Percentiles rank a stretch among this genome's conserved stretches.
Conservation (phyloP, 2,113 vertebrate genomes). For the Verasper variegatus region DNA sequence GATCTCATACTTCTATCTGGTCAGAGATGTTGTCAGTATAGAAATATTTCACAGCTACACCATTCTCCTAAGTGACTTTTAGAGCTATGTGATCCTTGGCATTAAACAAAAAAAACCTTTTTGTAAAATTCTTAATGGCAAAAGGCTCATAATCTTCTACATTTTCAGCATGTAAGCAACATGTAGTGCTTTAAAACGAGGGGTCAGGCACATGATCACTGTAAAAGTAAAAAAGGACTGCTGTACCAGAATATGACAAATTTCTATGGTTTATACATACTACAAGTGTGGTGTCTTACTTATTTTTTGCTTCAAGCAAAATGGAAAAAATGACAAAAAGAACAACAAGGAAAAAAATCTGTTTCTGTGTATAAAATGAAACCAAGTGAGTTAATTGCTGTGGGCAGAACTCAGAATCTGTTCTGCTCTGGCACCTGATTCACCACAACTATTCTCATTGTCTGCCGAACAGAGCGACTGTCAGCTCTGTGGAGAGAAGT, state of each 20-base stretch:
- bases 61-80: slow-evolving; percentile 96
- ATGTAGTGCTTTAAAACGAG: slow-evolving; percentile 78
- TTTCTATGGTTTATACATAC: slow-evolving; percentile 87
- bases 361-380: slow-evolving; percentile 74
- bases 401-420: slow-evolving; percentile 59
- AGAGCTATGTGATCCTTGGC: slow-evolving; percentile 83
- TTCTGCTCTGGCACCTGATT: slow-evolving; percentile 54
- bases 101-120: slow-evolving; percentile 73
- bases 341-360: slow-evolving; percentile 60
- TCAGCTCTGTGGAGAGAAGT: slow-evolving; percentile 68
- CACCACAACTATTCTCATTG: slow-evolving; percentile 64
- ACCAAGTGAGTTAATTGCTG: slow-evolving; percentile 52
- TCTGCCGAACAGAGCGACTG: slow-evolving; percentile 67
- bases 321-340: slow-evolving; percentile 58
- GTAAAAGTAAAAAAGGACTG: slow-evolving; percentile 78
- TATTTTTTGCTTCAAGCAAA: slow-evolving; percentile 82
- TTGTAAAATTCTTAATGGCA: slow-evolving; percentile 79
- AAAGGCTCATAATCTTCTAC: slow-evolving; percentile 76
- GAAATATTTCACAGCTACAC: slow-evolving; percentile 91
- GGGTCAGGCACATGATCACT: slow-evolving; percentile 74
- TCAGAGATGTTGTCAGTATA: slow-evolving; percentile 90
- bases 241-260: slow-evolving; percentile 77
- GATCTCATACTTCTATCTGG: slow-evolving; percentile 87
- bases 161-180: slow-evolving; percentile 84
- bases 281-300: slow-evolving; percentile 82